Percentiles rank a stretch among this genome's conserved stretches.
Conservation (phyloP, 2,888 invertebrate genomes). For the Therioaphis trifolii region DNA sequence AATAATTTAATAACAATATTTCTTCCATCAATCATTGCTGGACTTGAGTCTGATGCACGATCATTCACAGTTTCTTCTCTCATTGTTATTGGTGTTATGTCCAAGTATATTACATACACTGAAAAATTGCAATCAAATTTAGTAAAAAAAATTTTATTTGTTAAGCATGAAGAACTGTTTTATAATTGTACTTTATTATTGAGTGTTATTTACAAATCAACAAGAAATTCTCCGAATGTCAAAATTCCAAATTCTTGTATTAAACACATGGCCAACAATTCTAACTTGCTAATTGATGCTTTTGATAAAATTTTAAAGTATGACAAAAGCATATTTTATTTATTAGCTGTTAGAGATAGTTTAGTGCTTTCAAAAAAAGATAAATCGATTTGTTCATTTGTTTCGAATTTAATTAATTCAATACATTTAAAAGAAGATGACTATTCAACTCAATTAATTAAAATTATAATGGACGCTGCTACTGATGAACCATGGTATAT, state of each 20-base stretch:
- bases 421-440: conserved; percentile 43
- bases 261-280: conserved; percentile 55
- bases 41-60: conserved; percentile 52
- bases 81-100: conserved; percentile 59
- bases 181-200: conserved; percentile 55
- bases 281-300: conserved; percentile 56
- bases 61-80: conserved; percentile 50
- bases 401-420: conserved; percentile 42
- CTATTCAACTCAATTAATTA: conserved; percentile 39
- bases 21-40: conserved; percentile 52
- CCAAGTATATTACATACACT: conserved; percentile 50
- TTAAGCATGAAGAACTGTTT: conserved; percentile 53
- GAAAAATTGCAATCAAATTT: conserved; percentile 46
- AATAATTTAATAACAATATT: conserved; percentile 56
- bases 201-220: conserved; percentile 62
- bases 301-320: conserved; percentile 56
- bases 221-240: conserved; percentile 27
- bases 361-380: conserved; percentile 43
- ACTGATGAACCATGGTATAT: conserved; percentile 43
- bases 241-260: conserved; percentile 55
- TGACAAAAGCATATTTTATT: conserved; percentile 63
- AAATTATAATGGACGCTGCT: conserved; percentile 30
- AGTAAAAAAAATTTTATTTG: conserved; percentile 55
- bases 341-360: conserved; percentile 60
- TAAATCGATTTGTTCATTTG: conserved; percentile 39